A percentile compares a stretch with the other conserved stretches of the same genome.
These are phyloP conservation scores for Pholis gunnellus DNA, from an alignment of 2,113 vertebrate species.

Conservation along the genomic window DNA sequence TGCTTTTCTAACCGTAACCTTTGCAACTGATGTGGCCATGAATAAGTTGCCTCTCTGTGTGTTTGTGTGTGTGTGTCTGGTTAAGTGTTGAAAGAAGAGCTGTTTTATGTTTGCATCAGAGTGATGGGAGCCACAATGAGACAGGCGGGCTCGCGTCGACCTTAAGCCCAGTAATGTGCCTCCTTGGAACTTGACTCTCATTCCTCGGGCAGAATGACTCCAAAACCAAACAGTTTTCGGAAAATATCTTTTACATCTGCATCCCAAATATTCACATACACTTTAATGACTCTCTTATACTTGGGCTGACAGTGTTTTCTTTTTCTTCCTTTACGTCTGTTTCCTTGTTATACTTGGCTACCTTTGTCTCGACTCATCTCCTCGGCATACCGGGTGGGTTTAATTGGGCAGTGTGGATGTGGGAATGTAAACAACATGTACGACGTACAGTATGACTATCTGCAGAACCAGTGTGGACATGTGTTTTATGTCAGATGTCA, in stretches of 20 bases:
- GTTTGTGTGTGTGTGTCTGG: constrained; percentile 12
- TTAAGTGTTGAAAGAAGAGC: constrained; percentile 50
- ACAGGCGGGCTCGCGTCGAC: constrained; percentile 58
- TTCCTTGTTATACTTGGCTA: constrained; percentile 48
- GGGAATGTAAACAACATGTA: constrained; percentile 28
- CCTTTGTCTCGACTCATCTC: constrained; percentile 50
- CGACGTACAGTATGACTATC: constrained; percentile 1
- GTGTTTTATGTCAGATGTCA: not conserved
- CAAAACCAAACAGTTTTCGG: constrained; percentile 62
- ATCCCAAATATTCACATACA: constrained; percentile 55
- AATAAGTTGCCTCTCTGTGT: constrained; percentile 23
- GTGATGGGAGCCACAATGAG: constrained; percentile 53
- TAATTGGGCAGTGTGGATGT: constrained; percentile 40
- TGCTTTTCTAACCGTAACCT: constrained; percentile 41
- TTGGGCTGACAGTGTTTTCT: constrained; percentile 45
- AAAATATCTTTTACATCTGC: constrained; percentile 58
- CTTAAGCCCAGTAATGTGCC: constrained; percentile 48
- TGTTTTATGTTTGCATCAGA: constrained; percentile 50
- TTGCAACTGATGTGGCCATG: constrained; percentile 31
- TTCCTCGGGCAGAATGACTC: constrained; percentile 56
- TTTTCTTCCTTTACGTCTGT: constrained; percentile 34
- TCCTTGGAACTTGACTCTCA: constrained; percentile 64
- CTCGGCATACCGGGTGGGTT: constrained; percentile 23
- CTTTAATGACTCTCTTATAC: constrained; percentile 49
- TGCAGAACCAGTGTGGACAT: not conserved